These are phyloP conservation scores for Sycophaga agraensis DNA, from an alignment of 1,140 invertebrate species.

Conservation along the genomic window DNA sequence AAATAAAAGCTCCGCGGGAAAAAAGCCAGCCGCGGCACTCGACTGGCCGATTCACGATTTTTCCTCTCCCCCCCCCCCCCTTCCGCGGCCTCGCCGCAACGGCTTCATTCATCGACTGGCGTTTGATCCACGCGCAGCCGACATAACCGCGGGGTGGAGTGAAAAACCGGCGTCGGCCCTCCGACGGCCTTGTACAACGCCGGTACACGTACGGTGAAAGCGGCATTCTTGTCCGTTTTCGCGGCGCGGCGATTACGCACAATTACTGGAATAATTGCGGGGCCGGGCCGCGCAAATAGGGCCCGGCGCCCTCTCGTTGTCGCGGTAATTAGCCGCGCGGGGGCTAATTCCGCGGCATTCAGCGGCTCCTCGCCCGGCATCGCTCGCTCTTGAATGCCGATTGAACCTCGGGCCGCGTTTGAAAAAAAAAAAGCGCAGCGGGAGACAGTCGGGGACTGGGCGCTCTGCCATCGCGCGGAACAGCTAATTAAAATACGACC, in stretches of 20 bases:
- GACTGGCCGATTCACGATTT: slow-evolving; percentile 21
- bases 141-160: not conserved
- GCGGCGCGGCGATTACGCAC: slow-evolving; percentile 30
- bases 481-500: too few species aligned
- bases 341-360: slow-evolving; percentile 46
- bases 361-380: slow-evolving; percentile 19
- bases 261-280: slow-evolving; percentile 25
- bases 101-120: not conserved
- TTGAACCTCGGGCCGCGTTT: too few species aligned
- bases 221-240: slow-evolving; percentile 31
- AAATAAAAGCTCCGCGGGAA: too few species aligned
- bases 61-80: not conserved
- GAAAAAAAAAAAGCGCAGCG: too few species aligned
- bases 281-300: not conserved
- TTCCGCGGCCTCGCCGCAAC: too few species aligned
- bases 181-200: too few species aligned
- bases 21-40: too few species aligned
- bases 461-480: too few species aligned
- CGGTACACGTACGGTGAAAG: too few species aligned
- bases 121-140: slow-evolving; percentile 38
- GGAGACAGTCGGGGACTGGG: too few species aligned
- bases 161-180: too few species aligned
- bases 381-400: too few species aligned
- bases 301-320: slow-evolving; percentile 16
- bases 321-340: slow-evolving; percentile 47